Conservation (phyloP, 2,113 vertebrate genomes). For the Taurulus bubalis region DNA sequence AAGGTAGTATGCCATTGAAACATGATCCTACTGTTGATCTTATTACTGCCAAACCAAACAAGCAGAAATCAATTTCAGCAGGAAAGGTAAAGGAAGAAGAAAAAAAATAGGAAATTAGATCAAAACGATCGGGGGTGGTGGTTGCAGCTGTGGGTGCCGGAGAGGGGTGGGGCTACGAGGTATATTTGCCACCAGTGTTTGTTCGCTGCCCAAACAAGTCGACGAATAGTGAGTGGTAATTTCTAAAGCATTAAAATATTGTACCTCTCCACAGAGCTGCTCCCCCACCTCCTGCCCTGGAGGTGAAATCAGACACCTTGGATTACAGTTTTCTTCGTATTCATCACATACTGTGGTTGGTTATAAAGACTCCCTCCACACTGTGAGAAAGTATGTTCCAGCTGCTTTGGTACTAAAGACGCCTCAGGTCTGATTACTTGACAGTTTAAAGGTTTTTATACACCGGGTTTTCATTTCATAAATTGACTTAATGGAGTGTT, state of each 20-base stretch:
- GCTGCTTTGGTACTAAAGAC: constrained; percentile 58
- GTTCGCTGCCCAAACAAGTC: constrained; percentile 68
- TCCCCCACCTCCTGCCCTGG: constrained; percentile 54
- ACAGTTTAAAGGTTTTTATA: constrained; percentile 51
- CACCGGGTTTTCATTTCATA: constrained; percentile 51
- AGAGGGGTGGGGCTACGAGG: constrained; percentile 58
- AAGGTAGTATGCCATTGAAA: constrained; percentile 95
- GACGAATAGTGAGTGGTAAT: constrained; percentile 69
- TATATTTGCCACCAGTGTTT: constrained; percentile 70
- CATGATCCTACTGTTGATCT: constrained; percentile 94
- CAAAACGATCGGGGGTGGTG: constrained; percentile 75
- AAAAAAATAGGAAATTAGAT: constrained; percentile 84
- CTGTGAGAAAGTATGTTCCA: constrained; percentile 68
- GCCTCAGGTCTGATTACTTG: constrained; percentile 61
- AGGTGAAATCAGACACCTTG: constrained; percentile 76
- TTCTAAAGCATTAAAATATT: constrained; percentile 72
- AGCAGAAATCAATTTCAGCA: constrained; percentile 91
- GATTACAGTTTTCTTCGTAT: constrained; percentile 69
- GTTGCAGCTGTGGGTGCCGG: constrained; percentile 69
- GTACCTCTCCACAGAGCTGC: constrained; percentile 37
- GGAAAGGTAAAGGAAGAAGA: constrained; percentile 82
- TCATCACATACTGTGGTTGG: constrained; percentile 59
- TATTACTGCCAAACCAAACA: constrained; percentile 94
- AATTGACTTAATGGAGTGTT: constrained; percentile 58
- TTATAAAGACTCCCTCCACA: constrained; percentile 63